These are phyloP conservation scores for Spicauda simplicius DNA, from an alignment of 2,888 invertebrate genomes.

Conservation along the genomic window DNA sequence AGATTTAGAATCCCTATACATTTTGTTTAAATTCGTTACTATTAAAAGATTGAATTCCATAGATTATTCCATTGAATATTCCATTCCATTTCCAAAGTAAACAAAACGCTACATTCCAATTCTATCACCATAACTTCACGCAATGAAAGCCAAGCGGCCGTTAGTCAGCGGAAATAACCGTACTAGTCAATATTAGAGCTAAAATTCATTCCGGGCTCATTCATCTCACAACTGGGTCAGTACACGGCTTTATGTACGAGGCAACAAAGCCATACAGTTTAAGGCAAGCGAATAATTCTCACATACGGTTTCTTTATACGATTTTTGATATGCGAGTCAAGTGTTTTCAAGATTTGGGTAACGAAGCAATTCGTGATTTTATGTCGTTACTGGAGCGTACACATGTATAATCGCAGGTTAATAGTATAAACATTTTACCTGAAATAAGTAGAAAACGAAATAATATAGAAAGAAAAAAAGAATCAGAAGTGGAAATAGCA, in stretches of 20 bases:
- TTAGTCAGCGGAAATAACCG: slow-evolving; percentile 9
- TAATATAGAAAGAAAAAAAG: too few relatives aligned
- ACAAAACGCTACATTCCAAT: too few relatives aligned
- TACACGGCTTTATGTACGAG: slow-evolving; percentile 5
- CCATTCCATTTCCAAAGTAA: too few relatives aligned
- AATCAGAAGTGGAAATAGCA: too few relatives aligned
- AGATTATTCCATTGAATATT: too few relatives aligned
- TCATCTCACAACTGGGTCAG: slow-evolving; percentile 28
- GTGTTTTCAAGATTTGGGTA: neutral
- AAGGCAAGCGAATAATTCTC: slow-evolving; percentile 21
- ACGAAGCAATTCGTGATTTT: neutral
- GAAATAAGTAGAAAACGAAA: too few relatives aligned
- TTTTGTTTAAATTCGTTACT: too few relatives aligned
- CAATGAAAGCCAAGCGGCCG: slow-evolving; percentile 6
- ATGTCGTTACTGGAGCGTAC: neutral
- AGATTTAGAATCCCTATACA: too few relatives aligned
- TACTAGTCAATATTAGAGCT: slow-evolving; percentile 26
- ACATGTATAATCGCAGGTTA: too few relatives aligned
- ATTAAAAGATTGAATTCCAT: too few relatives aligned
- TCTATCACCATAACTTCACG: too few relatives aligned
- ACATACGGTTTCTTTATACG: neutral
- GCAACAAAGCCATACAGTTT: slow-evolving; percentile 18
- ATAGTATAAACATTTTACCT: too few relatives aligned
- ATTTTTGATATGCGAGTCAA: neutral
- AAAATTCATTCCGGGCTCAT: slow-evolving; percentile 20